Evolutionary conservation across 2,113 vertebrate species (phyloP), one percentile per base, ranked within the genome.

Genomic region (Cheilinus undulatus): DNA sequence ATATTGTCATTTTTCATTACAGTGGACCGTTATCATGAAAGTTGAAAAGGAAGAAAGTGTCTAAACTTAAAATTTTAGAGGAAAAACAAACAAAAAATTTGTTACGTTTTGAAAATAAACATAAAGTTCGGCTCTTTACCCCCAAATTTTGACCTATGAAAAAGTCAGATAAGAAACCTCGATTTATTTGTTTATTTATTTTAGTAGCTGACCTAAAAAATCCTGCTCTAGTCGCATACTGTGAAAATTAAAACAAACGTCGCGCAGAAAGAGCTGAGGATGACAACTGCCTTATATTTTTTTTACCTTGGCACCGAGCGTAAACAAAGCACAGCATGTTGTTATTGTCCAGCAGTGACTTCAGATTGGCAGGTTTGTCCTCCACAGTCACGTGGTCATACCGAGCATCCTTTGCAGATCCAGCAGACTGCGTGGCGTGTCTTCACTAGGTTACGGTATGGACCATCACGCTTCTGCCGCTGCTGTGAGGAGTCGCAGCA

Each of bases 321-420:
- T 10, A n/a, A 36, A 30, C 36, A 30, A 11, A 28, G 8, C 26
- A 3, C 24, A 26, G 52, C 71, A 19, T 45, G 42, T 19, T 61
- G 63, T 20, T 65, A 3, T 40, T 68, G 61, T 57, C 51, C 45
- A 23, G 48, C 62, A 26, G 50, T 49, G 73, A 34, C 76, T 73
- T 45, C 50, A 63, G 60, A 60, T 12, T 30, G 49, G 73, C 78
- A 84, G 86, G 69, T 71, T 42, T 86, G 78, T 82, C 65, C 80
- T 78, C 69, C 50, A 8, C 50, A 48, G 82, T 91, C 89, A 90
- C 89, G 86, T 91, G 90, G 76, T 79, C 69, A 1, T 12, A 30
- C 57, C 0, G 54, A 83, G 85, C 83, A 84, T 88, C 88, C 87
- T 82, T 75, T 10, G 65, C 80, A 34, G 73, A 72, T 46, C 66